Percentiles rank a stretch among this genome's conserved stretches.
Conservation (phyloP, 2,797 vertebrate genomes). For the Miichthys miiuy region DNA sequence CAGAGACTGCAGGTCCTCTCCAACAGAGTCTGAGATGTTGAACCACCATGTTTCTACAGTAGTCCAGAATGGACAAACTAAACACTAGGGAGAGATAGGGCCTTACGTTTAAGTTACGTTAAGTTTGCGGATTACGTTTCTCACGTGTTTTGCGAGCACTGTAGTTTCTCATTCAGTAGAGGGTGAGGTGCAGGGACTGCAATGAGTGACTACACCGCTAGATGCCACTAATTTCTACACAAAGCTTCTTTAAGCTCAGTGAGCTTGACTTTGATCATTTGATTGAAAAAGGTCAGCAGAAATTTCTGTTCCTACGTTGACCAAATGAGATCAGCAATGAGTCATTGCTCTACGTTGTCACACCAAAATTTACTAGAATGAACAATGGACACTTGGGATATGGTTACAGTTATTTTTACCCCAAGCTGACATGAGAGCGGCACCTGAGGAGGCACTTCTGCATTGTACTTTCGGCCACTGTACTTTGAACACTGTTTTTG, state of each 20-base stretch:
- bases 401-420: not conserved
- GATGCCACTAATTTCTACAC: too few species aligned
- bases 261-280: not conserved
- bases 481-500: not conserved
- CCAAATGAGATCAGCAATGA: conserved; percentile 25
- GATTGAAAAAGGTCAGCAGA: not conserved
- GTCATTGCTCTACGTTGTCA: conserved; percentile 11
- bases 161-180: too few species aligned
- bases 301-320: not conserved
- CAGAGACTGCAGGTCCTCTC: too few species aligned
- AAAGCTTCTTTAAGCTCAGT: not conserved
- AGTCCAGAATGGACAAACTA: too few species aligned
- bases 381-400: conserved; percentile 9
- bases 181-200: too few species aligned
- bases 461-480: not conserved
- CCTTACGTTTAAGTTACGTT: too few species aligned
- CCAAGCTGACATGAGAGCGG: not conserved
- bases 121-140: too few species aligned
- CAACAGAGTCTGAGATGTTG: too few species aligned
- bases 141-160: too few species aligned
- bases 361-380: not conserved
- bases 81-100: too few species aligned
- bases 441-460: not conserved
- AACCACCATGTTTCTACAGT: too few species aligned
- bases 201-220: too few species aligned